Evolutionary conservation across 2,888 invertebrate genomes (phyloP).

Genomic region (Onthophagus sagittarius): DNA sequence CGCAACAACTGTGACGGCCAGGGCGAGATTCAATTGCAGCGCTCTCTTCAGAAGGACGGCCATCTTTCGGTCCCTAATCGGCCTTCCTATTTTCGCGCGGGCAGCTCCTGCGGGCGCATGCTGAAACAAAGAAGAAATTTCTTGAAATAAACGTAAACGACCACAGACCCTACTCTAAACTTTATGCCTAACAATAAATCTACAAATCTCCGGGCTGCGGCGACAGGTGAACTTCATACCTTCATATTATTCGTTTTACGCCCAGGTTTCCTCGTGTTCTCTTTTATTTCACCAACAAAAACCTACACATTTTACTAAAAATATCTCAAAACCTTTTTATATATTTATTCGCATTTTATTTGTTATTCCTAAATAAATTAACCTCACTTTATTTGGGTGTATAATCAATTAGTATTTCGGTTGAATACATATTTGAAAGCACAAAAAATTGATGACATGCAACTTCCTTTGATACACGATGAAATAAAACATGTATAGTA

Average conservation of each 20-base stretch:
- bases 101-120: slow-evolving; percentile 70
- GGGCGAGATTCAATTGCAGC: neutral
- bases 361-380: no score
- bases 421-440: neutral
- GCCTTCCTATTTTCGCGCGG: slow-evolving; percentile 44
- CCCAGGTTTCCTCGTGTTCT: neutral
- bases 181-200: neutral
- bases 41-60: neutral
- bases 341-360: no score
- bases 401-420: no score
- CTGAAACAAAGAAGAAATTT: slow-evolving; percentile 61
- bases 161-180: neutral
- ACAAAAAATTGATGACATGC: neutral
- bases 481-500: neutral
- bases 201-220: neutral
- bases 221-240: neutral
- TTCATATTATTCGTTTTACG: neutral
- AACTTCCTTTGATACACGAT: neutral
- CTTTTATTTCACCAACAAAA: neutral
- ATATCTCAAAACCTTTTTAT: no score
- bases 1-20: neutral
- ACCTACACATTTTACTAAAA: neutral
- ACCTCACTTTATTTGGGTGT: no score
- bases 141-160: slow-evolving; percentile 34
- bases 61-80: neutral